Conservation (phyloP, 2,113 vertebrate genomes). For the Corydoras maculifer region DNA sequence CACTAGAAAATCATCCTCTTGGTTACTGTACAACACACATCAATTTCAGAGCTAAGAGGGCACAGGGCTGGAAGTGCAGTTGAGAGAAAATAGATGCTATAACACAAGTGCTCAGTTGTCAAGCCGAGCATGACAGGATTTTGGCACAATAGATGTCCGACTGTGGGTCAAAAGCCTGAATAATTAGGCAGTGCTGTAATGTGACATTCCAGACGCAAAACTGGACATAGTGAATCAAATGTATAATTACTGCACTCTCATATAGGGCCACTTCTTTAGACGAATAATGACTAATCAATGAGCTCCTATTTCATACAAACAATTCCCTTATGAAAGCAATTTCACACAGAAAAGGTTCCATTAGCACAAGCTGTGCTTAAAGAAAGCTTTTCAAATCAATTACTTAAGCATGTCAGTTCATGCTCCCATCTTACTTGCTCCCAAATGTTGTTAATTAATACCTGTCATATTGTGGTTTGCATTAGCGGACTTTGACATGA, state of each 20-base stretch:
- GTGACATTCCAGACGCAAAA: neutral
- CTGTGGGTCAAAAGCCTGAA: neutral
- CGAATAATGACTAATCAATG: too few relatives aligned
- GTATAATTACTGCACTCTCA: too few relatives aligned
- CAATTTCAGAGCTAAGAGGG: neutral
- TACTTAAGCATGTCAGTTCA: neutral
- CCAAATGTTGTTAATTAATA: conserved; percentile 28
- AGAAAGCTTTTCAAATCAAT: conserved; percentile 3
- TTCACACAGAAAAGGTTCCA: neutral
- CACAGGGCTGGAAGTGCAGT: neutral
- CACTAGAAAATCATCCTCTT: neutral
- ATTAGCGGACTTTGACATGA: conserved; percentile 8
- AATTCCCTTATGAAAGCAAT: conserved; percentile 20
- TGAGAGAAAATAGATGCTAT: neutral
- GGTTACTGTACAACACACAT: neutral
- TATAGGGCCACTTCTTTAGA: too few relatives aligned
- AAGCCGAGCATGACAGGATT: neutral
- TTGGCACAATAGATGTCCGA: neutral
- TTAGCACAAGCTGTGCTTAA: neutral
- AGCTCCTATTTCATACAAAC: conserved; percentile 18
- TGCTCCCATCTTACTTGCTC: conserved; percentile 1
- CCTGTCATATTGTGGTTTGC: conserved; percentile 10
- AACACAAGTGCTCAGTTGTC: neutral
- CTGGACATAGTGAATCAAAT: too few relatives aligned
- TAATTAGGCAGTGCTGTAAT: neutral